Percentiles rank a stretch among this genome's conserved stretches.
These are phyloP conservation scores for Orchesellides sinensis DNA, from an alignment of 2,888 invertebrate genomes.

Conservation along the genomic window DNA sequence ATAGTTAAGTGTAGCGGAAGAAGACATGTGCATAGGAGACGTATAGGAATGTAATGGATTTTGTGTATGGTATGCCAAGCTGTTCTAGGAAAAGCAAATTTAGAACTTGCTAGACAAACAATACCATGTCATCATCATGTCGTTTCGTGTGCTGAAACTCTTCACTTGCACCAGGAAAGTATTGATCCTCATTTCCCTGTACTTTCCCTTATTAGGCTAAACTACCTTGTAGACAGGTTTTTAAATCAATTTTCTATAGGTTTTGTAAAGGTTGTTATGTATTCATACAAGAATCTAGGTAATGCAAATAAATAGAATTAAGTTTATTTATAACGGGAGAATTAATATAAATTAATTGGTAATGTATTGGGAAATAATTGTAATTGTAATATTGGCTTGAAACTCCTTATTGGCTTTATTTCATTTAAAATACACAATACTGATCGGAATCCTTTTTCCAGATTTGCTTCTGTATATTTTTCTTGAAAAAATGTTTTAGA, in stretches of 20 bases:
- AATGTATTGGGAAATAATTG: no score
- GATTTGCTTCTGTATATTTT: no score
- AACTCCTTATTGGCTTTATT: no score
- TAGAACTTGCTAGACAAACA: conserved; percentile 48
- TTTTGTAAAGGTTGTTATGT: neutral
- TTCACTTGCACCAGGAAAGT: conserved; percentile 39
- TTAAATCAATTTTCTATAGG: neutral
- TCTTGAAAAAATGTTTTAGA: no score
- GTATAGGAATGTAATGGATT: neutral
- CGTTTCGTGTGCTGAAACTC: conserved; percentile 39
- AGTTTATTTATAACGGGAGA: no score
- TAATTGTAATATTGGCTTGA: no score
- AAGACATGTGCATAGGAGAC: conserved; percentile 5
- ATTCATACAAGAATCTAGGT: neutral
- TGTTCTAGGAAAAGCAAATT: conserved; percentile 33
- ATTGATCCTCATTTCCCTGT: conserved; percentile 33
- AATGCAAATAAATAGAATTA: no score
- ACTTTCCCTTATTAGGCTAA: conserved; percentile 7
- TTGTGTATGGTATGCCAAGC: neutral
- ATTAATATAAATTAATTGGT: no score
- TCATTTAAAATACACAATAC: no score
- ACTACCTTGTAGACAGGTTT: no score
- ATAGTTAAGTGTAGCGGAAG: neutral
- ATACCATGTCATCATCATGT: conserved; percentile 39
- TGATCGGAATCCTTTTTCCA: no score